Base-by-base conservation (phyloP, 2,113 vertebrate genomes). In the Peucedramus taeniatus region DNA sequence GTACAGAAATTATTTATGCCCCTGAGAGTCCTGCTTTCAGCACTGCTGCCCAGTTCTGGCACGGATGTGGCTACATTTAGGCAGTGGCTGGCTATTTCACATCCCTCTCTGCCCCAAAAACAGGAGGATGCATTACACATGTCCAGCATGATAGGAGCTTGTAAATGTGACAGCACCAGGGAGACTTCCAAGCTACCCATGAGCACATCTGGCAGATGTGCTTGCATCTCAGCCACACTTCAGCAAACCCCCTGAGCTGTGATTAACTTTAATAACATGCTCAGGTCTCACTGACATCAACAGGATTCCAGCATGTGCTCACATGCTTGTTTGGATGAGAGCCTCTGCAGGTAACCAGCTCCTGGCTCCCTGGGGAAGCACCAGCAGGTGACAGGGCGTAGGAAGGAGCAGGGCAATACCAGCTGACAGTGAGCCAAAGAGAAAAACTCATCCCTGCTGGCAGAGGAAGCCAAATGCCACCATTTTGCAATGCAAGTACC, bases 141-240 rank as follows among this genome's bases (percentile, higher is more conserved):
- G 70, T 80, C 70, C 94, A 94, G 91, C n/a, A 44, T 8, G 71
- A 35, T 5, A 50, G 3, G 71, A 90, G 76, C 86, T 84, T 78
- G 72, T 92, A 74, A 87, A 95, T 83, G 68, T 90, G 94, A 90
- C 92, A 94, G 50, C 86, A 75, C 56, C 47, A 35, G 63, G 76
- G 83, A 94, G 44, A 75, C 42, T 82, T 87, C 65, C 89, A 94
- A 82, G 61, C 44, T 74, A 87, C 85, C 74, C 3, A 17, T 18
- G 11, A 91, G 93, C 69, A 85, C 93, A 87, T 94, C 78, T 93
- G 87, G 87, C 3, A 11, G 57, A 35, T 69, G 49, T 0, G 0
- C 39, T 87, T 69, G 44, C 74, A 76, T 63, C 70, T 65, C 65
- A 87, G 89, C 57, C 78, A 87, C 87, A 20, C 87, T 93, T 61